Evolutionary conservation across 2,888 invertebrate species (phyloP).

Genomic region (Drepana falcataria): DNA sequence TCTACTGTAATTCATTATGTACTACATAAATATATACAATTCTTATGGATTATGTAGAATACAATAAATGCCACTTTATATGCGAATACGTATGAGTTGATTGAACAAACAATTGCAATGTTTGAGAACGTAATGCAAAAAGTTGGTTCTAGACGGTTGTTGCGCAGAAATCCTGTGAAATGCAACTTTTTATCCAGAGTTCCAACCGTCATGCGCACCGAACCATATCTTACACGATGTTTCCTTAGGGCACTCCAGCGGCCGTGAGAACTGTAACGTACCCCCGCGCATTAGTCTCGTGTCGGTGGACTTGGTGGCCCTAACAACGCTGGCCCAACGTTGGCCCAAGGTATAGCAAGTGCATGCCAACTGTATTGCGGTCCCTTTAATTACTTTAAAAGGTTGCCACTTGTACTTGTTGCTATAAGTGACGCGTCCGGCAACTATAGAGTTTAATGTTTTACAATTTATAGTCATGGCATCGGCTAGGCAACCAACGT

Average conservation of each 20-base stretch:
- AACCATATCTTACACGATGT: constrained; percentile 62
- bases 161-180: constrained; percentile 29
- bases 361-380: constrained; percentile 33
- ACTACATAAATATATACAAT: too few species aligned
- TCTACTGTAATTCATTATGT: too few species aligned
- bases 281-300: constrained; percentile 53
- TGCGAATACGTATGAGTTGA: background rate
- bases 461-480: too few species aligned
- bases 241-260: constrained; percentile 43
- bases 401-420: constrained; percentile 9
- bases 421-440: background rate
- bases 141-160: constrained; percentile 5
- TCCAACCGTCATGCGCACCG: constrained; percentile 60
- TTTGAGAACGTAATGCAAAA: background rate
- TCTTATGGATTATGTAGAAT: too few species aligned
- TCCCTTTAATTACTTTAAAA: constrained; percentile 19
- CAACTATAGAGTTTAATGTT: background rate
- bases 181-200: constrained; percentile 37
- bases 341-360: constrained; percentile 38
- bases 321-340: constrained; percentile 26
- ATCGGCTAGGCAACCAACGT: too few species aligned
- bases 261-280: constrained; percentile 65
- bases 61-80: too few species aligned
- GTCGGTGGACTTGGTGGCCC: constrained; percentile 46
- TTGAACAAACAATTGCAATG: background rate